These are phyloP conservation scores for Pasiphila rectangulata DNA, from an alignment of 2,888 invertebrate genomes.

Conservation along the genomic window DNA sequence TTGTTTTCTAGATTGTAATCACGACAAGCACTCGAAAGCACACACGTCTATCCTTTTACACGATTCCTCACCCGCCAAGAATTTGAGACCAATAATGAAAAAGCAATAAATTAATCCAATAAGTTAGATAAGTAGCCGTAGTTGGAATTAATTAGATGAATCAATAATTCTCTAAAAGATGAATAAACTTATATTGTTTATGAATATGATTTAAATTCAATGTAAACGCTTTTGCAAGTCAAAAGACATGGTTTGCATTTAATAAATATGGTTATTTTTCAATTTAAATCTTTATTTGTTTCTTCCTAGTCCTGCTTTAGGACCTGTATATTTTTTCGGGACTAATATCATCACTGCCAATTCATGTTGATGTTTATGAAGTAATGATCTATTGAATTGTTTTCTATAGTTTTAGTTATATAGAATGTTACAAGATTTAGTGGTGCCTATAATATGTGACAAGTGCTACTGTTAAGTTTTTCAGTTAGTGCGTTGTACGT, in stretches of 20 bases:
- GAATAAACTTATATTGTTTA: slow-evolving; percentile 23
- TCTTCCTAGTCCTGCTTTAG: neutral
- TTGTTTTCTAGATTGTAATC: slow-evolving; percentile 62
- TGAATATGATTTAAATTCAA: slow-evolving; percentile 10
- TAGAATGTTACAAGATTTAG: slow-evolving; percentile 11
- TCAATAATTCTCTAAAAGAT: slow-evolving; percentile 40
- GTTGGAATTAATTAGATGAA: slow-evolving; percentile 48
- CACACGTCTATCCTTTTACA: slow-evolving; percentile 65
- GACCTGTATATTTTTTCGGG: neutral
- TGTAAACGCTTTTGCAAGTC: slow-evolving; percentile 58
- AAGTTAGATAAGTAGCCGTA: slow-evolving; percentile 56
- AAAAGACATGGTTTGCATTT: slow-evolving; percentile 59
- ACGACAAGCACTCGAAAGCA: slow-evolving; percentile 67
- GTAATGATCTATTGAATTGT: slow-evolving; percentile 4
- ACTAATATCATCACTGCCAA: slow-evolving; percentile 29
- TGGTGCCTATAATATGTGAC: slow-evolving; percentile 23
- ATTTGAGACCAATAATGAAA: slow-evolving; percentile 72
- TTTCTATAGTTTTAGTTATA: slow-evolving; percentile 14
- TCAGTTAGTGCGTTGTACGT: slow-evolving; percentile 28
- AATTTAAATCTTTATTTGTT: neutral
- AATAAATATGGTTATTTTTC: neutral
- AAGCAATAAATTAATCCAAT: slow-evolving; percentile 65
- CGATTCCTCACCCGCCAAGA: slow-evolving; percentile 66
- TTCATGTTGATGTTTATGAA: slow-evolving; percentile 10
- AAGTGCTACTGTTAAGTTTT: slow-evolving; percentile 23